Evolutionary conservation across 2,113 vertebrate genomes (phyloP).

Genomic region (Cyprinodon tularosa): DNA sequence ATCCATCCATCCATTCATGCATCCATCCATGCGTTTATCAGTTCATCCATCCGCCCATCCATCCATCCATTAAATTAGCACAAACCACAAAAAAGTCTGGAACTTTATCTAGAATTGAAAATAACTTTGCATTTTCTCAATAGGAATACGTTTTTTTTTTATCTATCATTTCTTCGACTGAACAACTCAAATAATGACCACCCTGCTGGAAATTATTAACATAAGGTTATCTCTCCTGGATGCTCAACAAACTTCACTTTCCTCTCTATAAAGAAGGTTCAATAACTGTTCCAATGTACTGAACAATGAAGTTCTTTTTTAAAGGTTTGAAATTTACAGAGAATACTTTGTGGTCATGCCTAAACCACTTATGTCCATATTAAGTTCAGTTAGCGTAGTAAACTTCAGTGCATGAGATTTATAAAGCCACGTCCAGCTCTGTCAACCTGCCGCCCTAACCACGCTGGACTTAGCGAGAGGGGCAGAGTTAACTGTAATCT

Average conservation of each 20-base stretch:
- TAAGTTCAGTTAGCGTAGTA: slow-evolving; percentile 28
- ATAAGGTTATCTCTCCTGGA: slow-evolving; percentile 2
- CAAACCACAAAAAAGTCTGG: too few species aligned
- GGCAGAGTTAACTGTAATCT: slow-evolving; percentile 83
- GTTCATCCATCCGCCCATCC: too few species aligned
- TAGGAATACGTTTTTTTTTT: background rate
- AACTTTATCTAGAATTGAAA: too few species aligned
- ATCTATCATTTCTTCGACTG: background rate
- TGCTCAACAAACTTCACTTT: slow-evolving; percentile 8
- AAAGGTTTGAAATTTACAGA: slow-evolving; percentile 19
- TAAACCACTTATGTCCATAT: background rate
- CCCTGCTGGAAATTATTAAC: slow-evolving; percentile 27
- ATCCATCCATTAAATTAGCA: too few species aligned
- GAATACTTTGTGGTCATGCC: slow-evolving; percentile 13
- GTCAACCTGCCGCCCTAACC: slow-evolving; percentile 53
- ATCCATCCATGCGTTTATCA: too few species aligned
- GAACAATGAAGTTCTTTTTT: background rate
- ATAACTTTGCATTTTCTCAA: too few species aligned
- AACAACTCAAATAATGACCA: slow-evolving; percentile 7
- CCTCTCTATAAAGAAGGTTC: slow-evolving; percentile 8
- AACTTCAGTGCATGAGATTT: slow-evolving; percentile 51
- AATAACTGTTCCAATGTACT: background rate
- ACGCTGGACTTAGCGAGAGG: slow-evolving; percentile 64
- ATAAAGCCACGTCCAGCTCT: slow-evolving; percentile 15
- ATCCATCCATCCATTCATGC: too few species aligned